Conservation (phyloP, 2,888 invertebrate genomes). For the Rhagium mordax region DNA sequence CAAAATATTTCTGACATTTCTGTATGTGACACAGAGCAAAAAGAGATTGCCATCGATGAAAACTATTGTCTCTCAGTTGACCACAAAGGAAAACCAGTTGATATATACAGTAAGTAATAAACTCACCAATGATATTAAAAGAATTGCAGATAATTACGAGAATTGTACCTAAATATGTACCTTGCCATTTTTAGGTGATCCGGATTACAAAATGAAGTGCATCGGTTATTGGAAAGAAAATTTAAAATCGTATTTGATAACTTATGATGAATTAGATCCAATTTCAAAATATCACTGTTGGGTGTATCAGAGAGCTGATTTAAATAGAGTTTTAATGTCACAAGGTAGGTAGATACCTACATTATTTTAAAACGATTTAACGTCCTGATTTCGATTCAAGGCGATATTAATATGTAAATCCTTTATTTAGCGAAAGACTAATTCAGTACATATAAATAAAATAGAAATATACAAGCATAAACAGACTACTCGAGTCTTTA, state of each 20-base stretch:
- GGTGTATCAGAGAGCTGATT: constrained; percentile 97
- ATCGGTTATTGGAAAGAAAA: constrained; percentile 99
- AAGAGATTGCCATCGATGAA: constrained; percentile 94
- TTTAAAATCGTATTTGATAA: constrained; percentile 95
- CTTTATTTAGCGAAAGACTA: too few relatives aligned
- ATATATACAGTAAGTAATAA: constrained; percentile 84
- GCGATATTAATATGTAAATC: too few relatives aligned
- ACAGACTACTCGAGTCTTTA: too few relatives aligned
- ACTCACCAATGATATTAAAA: not conserved
- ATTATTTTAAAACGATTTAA: too few relatives aligned
- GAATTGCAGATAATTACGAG: too few relatives aligned
- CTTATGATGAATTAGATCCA: constrained; percentile 96
- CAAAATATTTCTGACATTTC: constrained; percentile 96
- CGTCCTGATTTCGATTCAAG: too few relatives aligned
- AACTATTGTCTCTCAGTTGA: constrained; percentile 98
- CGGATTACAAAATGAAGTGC: constrained; percentile 97
- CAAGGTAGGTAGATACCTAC: constrained; percentile 68
- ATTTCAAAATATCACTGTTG: constrained; percentile 97
- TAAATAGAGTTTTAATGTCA: constrained; percentile 88
- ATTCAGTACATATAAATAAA: too few relatives aligned
- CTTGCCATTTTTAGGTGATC: constrained; percentile 76
- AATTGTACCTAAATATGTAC: not conserved
- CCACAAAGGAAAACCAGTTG: constrained; percentile 93
- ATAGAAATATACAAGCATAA: too few relatives aligned
- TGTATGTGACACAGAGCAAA: constrained; percentile 95